Percentiles rank a stretch among this genome's conserved stretches.
Evolutionary conservation across 2,888 invertebrate species (phyloP).

Genomic region (Petrolisthes manimaculis): DNA sequence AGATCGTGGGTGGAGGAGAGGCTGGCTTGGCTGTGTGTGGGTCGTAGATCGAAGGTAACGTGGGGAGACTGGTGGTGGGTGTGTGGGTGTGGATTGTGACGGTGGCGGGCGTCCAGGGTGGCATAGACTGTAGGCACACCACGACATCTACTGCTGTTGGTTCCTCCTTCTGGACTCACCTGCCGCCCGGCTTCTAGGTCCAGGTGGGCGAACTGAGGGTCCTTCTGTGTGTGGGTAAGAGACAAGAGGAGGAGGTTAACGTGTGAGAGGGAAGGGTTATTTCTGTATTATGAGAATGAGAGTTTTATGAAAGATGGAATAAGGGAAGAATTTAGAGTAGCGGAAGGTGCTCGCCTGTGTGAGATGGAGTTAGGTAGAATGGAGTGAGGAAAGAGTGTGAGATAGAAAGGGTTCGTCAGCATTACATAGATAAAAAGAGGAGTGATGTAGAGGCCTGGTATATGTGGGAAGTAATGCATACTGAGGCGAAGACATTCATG

Average conservation of each 20-base stretch:
- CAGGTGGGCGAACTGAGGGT: slow-evolving; percentile 49
- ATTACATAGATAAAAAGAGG: too few species aligned
- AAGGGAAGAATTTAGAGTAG: not conserved
- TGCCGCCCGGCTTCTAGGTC: slow-evolving; percentile 44
- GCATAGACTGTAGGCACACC: slow-evolving; percentile 47
- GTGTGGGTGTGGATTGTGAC: not conserved
- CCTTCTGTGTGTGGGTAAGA: slow-evolving; percentile 31
- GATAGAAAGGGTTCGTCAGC: not conserved
- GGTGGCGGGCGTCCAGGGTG: slow-evolving; percentile 38
- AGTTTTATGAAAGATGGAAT: not conserved
- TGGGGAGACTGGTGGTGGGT: slow-evolving; percentile 22
- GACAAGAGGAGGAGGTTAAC: not conserved
- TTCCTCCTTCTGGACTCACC: slow-evolving; percentile 15
- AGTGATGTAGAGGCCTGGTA: too few species aligned
- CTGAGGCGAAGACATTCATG: too few species aligned
- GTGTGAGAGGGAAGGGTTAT: not conserved
- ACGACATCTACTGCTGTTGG: not conserved
- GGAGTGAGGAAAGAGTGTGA: not conserved
- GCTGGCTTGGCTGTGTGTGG: slow-evolving; percentile 49
- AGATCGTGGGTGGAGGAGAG: slow-evolving; percentile 35
- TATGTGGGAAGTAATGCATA: too few species aligned
- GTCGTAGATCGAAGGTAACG: slow-evolving; percentile 47
- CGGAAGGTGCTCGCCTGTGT: not conserved
- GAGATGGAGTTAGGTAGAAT: not conserved
- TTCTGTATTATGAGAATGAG: not conserved